Conservation (phyloP, 2,113 vertebrate species). For the Paratilapia polleni region DNA sequence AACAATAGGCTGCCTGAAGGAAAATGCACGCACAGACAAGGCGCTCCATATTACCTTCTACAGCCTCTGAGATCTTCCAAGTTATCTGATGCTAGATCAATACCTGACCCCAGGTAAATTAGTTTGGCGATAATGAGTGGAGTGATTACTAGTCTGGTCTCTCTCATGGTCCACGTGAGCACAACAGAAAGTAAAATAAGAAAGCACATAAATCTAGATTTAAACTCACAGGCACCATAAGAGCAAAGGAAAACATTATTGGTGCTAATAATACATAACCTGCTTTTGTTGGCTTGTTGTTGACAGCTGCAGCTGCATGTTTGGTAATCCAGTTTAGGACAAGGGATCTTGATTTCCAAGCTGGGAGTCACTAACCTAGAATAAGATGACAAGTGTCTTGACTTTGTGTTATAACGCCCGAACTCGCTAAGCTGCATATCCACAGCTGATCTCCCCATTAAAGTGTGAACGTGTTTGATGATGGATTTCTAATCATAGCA, state of each 20-base stretch:
- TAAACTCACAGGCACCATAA: fast-evolving
- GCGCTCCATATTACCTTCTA: no score
- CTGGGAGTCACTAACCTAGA: not conserved
- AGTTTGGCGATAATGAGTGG: not conserved
- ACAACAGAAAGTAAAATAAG: fast-evolving
- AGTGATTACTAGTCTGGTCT: no score
- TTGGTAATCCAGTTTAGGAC: not conserved
- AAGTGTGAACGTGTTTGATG: not conserved
- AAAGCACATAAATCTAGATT: not conserved
- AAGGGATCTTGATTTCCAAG: not conserved
- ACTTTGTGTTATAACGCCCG: not conserved
- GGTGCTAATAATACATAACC: not conserved
- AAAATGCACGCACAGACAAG: no score
- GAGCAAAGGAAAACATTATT: fast-evolving
- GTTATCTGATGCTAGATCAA: not conserved
- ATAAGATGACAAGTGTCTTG: not conserved
- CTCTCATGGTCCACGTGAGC: no score
- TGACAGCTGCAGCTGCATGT: not conserved
- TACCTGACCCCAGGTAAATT: not conserved
- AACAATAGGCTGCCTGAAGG: not conserved
- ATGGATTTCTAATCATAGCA: not conserved
- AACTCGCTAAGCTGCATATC: not conserved
- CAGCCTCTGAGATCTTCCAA: not conserved
- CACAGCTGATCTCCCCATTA: not conserved
- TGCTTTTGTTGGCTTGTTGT: not conserved